Conservation (phyloP, 2,888 invertebrate genomes). For the Stomorhina lunata region DNA sequence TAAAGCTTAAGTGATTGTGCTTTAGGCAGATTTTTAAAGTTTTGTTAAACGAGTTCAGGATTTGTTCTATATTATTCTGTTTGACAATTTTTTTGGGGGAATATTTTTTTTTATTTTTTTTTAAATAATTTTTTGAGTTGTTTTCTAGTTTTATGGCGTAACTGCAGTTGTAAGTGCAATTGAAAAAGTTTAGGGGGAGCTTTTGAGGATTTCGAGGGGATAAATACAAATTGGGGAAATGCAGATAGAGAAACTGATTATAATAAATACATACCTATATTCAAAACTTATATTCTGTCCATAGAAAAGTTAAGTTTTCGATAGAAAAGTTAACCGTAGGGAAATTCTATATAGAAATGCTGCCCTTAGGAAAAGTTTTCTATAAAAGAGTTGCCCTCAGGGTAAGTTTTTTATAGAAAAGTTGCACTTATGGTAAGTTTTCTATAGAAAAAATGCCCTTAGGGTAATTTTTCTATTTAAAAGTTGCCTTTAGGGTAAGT, state of each 20-base stretch:
- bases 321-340: too few relatives aligned
- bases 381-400: too few relatives aligned
- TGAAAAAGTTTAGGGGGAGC: conserved; percentile 50
- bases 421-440: too few relatives aligned
- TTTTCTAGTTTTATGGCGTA: conserved; percentile 32
- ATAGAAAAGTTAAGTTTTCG: too few relatives aligned
- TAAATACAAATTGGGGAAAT: background rate
- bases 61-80: background rate
- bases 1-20: conserved; percentile 65
- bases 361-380: too few relatives aligned
- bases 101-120: conserved; percentile 23
- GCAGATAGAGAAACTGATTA: background rate
- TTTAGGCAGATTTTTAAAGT: conserved; percentile 61
- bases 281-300: too few relatives aligned
- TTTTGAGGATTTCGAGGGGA: conserved; percentile 23
- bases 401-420: too few relatives aligned
- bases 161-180: conserved; percentile 39
- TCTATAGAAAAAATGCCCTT: too few relatives aligned
- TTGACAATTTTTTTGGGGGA: background rate
- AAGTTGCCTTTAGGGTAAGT: too few relatives aligned
- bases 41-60: conserved; percentile 32
- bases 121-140: conserved; percentile 13
- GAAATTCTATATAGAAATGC: too few relatives aligned
- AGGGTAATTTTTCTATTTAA: too few relatives aligned
- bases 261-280: background rate